Base-by-base conservation (phyloP, 2,113 vertebrate genomes). In the Vidua macroura region DNA sequence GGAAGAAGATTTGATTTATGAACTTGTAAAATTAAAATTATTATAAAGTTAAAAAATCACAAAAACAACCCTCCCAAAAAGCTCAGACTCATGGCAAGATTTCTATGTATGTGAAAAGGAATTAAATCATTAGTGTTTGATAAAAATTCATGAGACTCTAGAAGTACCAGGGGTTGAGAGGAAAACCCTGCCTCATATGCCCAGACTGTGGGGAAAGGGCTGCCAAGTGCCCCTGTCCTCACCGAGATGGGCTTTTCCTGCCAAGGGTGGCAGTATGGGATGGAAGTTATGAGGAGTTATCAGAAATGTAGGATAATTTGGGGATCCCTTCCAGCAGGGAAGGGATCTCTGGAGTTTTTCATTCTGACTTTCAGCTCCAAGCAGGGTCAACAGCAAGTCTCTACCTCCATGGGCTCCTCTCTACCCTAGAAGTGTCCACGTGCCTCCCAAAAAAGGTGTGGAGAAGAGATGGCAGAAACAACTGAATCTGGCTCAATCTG, bases 1-100 rank as follows among this genome's bases (percentile, higher is more conserved):
- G 72, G 64, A 92, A 75, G 79, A 90, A 51, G 56, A 83, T 49
- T 48, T 92, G 49, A 92, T 97, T 93, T 84, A 94, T 75, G 25
- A 88, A 83, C 52, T 68, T 83, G 77, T 84, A 90, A 90, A 92
- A 86, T 86, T 60, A 35, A 96, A 90, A 63, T 56, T 85, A 22
- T 55, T 95, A 37, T 49, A 39, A 92, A 63, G 27, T 62, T 70
- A 24, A 74, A 81, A 86, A 91, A 78, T 9, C 5, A 7, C 15
- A 48, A 88, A 92, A 87, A 31, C 52, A 48, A 2, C 0, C 5
- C 8, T 1, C 35, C 13, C 5, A 3, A 46, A 89, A 51, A 67
- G 3, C 49, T 76, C 58, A 66, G 46, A 30, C 18, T 85, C 53
- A 41, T 37, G 43, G 46, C 23, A 73, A 69, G 22, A 8, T 59